phyloP scores from a whole-genome alignment of 2,113 vertebrate species.

The Mustela nigripes region DNA sequence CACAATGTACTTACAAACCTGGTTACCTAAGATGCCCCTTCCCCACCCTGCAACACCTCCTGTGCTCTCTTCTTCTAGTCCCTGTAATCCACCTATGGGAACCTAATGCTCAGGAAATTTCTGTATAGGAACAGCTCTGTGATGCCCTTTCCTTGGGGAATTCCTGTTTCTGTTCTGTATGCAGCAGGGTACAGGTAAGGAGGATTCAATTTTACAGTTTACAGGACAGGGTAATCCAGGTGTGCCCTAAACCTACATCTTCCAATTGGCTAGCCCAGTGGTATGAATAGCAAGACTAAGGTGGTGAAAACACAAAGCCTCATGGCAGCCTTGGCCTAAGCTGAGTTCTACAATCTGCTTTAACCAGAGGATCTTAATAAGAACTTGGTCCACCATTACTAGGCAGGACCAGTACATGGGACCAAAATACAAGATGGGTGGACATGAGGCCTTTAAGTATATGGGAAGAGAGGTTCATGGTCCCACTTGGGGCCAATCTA shows the following conservation, averaged over 20 bases:
- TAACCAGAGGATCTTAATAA: not conserved
- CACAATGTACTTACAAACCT: not conserved
- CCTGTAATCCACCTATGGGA: not conserved
- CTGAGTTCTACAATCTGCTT: not conserved
- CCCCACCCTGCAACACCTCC: not conserved
- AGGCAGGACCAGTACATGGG: not conserved
- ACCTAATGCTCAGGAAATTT: not conserved
- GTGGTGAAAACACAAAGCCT: not conserved
- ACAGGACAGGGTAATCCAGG: not conserved
- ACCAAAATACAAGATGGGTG: not conserved
- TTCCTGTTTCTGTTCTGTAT: not conserved
- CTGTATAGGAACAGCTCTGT: not conserved
- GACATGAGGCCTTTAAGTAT: not conserved
- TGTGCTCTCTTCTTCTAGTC: not conserved
- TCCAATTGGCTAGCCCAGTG: not conserved
- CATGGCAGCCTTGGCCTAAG: not conserved
- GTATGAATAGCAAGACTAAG: rapidly evolving
- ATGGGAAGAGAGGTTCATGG: not conserved
- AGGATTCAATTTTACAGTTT: not conserved
- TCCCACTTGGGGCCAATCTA: not conserved
- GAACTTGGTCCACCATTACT: not conserved
- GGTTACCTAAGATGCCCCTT: not conserved
- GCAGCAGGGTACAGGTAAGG: not conserved
- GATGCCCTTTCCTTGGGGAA: not conserved
- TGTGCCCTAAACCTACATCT: not conserved